Evolutionary conservation across 2,797 vertebrate species (phyloP), one percentile per base, ranked within the genome.

Genomic region (Mormyrops boulengeri): DNA sequence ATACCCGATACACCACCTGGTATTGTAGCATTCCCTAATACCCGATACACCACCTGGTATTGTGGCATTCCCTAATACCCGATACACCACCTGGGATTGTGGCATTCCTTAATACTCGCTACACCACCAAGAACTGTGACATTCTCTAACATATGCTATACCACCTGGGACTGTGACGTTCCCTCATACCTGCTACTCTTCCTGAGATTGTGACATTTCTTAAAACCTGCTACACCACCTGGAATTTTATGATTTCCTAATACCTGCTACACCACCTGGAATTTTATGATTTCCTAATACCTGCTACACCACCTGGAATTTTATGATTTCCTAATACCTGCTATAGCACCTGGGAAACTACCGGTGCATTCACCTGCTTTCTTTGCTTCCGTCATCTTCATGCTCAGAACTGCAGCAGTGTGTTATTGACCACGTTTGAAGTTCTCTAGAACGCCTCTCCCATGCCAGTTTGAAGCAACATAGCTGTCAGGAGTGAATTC

Each of bases 391-490:
- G 7, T 52, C 90, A 80, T 44, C 38, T 44, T n/a, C n/a, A 11
- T 22, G 4, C 52, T 47, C 38, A 14, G 50, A n/a, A 88, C 87
- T 62, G n/a, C 26, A 87, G 69, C 66, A 66, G 22, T 88, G 9
- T 47, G 69, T 49, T 84, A 89, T 89, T 88, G 80, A 47, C 12
- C 62, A 69, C 17, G 88, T 90, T 88, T 89, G 85, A 91, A 55
- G 89, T 80, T 41, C 62, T 87, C 87, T 88, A 88, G 60, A 53
- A 62, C 19, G 62, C 52, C 87, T 60, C 88, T 84, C 17, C 55
- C 41, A 90, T 73, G 90, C 91, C 91, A 90, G 86, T 92, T 50
- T 88, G 91, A 88, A 90, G 91, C 89, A 90, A 47, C 88, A 22
- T 87, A 88, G 11, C 82, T 90, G 91, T 92, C 92, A 90, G 47